phyloP scores from a whole-genome alignment of 2,113 vertebrate species.

The Daubentonia madagascariensis region DNA sequence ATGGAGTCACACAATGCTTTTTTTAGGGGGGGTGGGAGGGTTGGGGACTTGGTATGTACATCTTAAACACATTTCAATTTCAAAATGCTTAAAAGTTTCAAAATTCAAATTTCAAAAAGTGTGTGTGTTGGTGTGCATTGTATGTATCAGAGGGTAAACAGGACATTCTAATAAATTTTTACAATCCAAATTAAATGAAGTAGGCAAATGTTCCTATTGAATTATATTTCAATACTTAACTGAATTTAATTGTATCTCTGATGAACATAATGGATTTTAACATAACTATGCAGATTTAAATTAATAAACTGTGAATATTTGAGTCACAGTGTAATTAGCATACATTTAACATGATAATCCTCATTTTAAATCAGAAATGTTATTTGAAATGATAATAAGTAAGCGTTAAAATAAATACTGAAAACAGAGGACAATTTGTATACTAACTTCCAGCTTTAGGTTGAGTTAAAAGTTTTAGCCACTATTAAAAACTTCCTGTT shows the following conservation, averaged over 20 bases:
- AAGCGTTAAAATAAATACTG: constrained; percentile 11
- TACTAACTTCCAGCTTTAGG: background rate
- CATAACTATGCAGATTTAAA: constrained; percentile 41
- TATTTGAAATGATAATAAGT: constrained; percentile 39
- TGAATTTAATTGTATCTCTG: constrained; percentile 49
- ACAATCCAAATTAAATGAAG: background rate
- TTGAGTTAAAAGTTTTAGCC: background rate
- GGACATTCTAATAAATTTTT: background rate
- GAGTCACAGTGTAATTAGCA: constrained; percentile 41
- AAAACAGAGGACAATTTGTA: background rate
- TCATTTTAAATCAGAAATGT: constrained; percentile 46
- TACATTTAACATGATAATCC: constrained; percentile 32
- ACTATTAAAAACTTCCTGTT: background rate
- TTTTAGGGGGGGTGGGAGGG: background rate
- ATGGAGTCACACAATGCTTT: background rate
- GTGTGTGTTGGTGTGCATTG: background rate
- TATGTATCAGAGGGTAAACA: background rate
- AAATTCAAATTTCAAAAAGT: background rate
- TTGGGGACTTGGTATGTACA: background rate
- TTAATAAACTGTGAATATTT: constrained; percentile 48
- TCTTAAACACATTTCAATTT: background rate
- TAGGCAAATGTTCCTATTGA: background rate
- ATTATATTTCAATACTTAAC: background rate
- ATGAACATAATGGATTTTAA: constrained; percentile 46
- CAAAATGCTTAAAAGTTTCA: background rate